These are phyloP conservation scores for Scylla paramamosain DNA, from an alignment of 1,140 invertebrate genomes.

Conservation along the genomic window DNA sequence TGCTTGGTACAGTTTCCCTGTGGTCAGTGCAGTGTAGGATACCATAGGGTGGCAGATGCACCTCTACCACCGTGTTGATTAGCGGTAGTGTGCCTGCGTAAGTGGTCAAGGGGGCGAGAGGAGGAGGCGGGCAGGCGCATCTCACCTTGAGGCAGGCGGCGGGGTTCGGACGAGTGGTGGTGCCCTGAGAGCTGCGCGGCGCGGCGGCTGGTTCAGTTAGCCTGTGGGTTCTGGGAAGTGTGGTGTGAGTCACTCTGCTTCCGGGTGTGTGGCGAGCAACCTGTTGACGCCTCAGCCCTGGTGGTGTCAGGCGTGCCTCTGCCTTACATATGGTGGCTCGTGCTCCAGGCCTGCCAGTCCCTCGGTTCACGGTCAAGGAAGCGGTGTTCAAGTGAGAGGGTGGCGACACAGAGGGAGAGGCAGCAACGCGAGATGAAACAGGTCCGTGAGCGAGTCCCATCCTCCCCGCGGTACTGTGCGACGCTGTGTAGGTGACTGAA, in stretches of 20 bases:
- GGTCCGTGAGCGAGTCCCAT: not conserved
- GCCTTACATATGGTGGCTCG: not conserved
- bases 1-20: slow-evolving; percentile 44
- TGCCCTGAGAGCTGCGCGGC: not conserved
- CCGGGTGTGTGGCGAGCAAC: slow-evolving; percentile 54
- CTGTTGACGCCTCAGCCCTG: not conserved
- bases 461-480: not conserved
- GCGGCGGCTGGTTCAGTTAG: slow-evolving; percentile 54
- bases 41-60: not conserved
- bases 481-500: not conserved
- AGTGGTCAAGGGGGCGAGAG: not conserved
- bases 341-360: not conserved
- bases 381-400: not conserved
- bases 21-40: not conserved
- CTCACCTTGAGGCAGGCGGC: not conserved
- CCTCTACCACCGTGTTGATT: not conserved
- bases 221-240: slow-evolving; percentile 61
- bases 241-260: slow-evolving; percentile 64
- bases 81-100: not conserved
- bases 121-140: not conserved
- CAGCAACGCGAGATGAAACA: not conserved
- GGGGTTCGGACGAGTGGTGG: slow-evolving; percentile 36
- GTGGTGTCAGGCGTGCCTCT: slow-evolving; percentile 4
- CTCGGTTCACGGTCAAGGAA: not conserved
- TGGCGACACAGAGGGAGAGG: not conserved